These are phyloP conservation scores for Ispidina picta DNA, from an alignment of 2,797 vertebrate genomes.

Conservation along the genomic window DNA sequence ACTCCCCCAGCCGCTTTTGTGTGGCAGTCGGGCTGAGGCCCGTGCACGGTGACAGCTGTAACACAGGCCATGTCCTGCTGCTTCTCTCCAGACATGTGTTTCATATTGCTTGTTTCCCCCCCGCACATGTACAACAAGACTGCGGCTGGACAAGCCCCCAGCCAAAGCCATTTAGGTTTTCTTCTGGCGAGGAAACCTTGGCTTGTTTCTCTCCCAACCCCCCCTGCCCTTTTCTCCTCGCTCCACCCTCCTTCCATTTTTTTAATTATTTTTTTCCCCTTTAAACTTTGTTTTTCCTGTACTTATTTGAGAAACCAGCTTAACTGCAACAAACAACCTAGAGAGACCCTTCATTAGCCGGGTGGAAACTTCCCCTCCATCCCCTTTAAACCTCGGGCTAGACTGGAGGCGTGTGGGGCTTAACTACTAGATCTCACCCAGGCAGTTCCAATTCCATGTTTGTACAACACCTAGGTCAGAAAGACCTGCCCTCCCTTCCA, in stretches of 20 bases:
- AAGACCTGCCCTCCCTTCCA: conserved; percentile 10
- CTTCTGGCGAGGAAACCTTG: conserved; percentile 6
- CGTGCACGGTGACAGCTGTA: neutral
- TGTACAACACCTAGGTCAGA: neutral
- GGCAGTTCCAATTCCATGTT: neutral
- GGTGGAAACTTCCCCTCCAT: conserved; percentile 6
- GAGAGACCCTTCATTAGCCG: neutral
- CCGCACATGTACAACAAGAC: neutral
- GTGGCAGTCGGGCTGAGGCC: neutral
- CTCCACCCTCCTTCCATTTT: neutral
- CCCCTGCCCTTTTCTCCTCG: neutral
- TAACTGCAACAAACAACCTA: neutral
- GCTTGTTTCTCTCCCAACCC: neutral
- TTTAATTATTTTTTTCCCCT: neutral
- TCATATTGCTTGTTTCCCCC: neutral
- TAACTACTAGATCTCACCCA: neutral
- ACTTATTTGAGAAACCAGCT: neutral
- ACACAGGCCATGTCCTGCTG: conserved; percentile 25
- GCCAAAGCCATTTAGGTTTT: conserved; percentile 34
- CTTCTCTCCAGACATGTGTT: conserved; percentile 19
- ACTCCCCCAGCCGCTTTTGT: neutral
- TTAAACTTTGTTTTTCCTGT: conserved; percentile 6
- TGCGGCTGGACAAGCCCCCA: conserved; percentile 31
- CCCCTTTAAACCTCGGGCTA: neutral
- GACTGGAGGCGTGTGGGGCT: neutral